These are phyloP conservation scores for Chlorops oryzae DNA, from an alignment of 1,140 invertebrate species.

Conservation along the genomic window DNA sequence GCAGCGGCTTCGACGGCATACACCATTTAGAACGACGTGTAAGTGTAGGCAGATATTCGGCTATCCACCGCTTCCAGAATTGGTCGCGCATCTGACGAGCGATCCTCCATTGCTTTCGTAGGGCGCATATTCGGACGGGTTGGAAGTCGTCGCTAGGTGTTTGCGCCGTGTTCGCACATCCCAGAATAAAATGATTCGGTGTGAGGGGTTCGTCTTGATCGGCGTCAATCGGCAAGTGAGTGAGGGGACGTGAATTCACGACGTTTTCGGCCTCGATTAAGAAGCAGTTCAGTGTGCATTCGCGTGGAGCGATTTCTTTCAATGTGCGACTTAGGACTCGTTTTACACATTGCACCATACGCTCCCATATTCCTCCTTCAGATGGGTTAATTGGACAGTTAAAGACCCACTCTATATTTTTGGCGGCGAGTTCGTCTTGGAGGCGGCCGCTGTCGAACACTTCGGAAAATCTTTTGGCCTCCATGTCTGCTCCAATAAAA, in stretches of 20 bases:
- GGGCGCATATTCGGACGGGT: constrained; percentile 12
- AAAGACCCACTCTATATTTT: constrained; percentile 27
- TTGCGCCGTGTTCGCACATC: constrained; percentile 8
- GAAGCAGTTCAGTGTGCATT: constrained; percentile 11
- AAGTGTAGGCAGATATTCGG: constrained; percentile 23
- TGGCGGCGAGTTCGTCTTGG: neutral
- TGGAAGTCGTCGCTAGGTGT: constrained; percentile 4
- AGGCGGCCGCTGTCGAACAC: neutral
- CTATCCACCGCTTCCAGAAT: constrained; percentile 30
- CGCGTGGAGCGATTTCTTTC: neutral
- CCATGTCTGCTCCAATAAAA: constrained; percentile 32
- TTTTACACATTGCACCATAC: constrained; percentile 16
- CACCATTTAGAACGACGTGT: constrained; percentile 27
- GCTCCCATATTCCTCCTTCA: constrained; percentile 23
- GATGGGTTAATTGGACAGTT: constrained; percentile 29
- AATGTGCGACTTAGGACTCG: neutral
- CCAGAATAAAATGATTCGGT: constrained; percentile 33
- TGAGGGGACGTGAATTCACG: constrained; percentile 37
- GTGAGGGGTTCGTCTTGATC: constrained; percentile 29
- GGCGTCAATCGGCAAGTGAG: constrained; percentile 23
- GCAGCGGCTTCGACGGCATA: constrained; percentile 12
- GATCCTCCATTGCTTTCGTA: constrained; percentile 18
- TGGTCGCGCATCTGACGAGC: constrained; percentile 24
- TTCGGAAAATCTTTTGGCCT: constrained; percentile 16
- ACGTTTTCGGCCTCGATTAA: constrained; percentile 28